Conservation (phyloP, 2,113 vertebrate genomes). For the Lampris megalopsis region DNA sequence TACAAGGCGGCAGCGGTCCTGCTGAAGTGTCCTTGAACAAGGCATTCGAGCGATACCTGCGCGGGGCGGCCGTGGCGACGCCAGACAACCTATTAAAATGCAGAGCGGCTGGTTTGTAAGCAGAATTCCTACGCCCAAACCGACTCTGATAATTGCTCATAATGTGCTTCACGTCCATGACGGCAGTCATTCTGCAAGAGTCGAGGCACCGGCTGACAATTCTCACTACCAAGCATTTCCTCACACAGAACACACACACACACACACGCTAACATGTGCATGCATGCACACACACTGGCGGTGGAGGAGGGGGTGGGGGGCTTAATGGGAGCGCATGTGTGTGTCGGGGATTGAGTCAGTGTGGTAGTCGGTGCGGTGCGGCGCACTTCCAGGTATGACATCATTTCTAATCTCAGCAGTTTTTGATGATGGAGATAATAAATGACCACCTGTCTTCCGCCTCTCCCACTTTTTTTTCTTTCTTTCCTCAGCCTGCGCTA, state of each 20-base stretch:
- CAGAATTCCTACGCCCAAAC: no score
- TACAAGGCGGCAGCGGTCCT: no score
- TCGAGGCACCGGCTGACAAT: no score
- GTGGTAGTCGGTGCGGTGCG: conserved; percentile 39
- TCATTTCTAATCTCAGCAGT: conserved; percentile 54
- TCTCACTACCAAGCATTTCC: no score
- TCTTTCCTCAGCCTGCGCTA: conserved; percentile 49
- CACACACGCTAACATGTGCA: background rate
- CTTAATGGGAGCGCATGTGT: conserved; percentile 17
- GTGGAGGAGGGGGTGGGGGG: conserved; percentile 23
- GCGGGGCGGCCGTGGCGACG: no score
- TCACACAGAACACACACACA: background rate
- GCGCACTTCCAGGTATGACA: conserved; percentile 52
- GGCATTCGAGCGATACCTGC: no score
- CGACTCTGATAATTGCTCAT: no score
- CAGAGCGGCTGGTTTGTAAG: no score
- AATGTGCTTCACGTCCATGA: no score
- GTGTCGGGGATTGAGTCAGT: conserved; percentile 39
- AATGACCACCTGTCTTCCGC: conserved; percentile 63
- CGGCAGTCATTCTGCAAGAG: no score
- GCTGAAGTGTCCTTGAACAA: no score
- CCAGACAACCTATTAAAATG: no score
- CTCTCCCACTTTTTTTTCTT: conserved; percentile 52
- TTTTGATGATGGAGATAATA: conserved; percentile 64
- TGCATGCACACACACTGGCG: conserved; percentile 13